Percentiles rank a stretch among this genome's conserved stretches.
phyloP scores from a whole-genome alignment of 2,797 vertebrate species.

The Pantherophis vulpinus region DNA sequence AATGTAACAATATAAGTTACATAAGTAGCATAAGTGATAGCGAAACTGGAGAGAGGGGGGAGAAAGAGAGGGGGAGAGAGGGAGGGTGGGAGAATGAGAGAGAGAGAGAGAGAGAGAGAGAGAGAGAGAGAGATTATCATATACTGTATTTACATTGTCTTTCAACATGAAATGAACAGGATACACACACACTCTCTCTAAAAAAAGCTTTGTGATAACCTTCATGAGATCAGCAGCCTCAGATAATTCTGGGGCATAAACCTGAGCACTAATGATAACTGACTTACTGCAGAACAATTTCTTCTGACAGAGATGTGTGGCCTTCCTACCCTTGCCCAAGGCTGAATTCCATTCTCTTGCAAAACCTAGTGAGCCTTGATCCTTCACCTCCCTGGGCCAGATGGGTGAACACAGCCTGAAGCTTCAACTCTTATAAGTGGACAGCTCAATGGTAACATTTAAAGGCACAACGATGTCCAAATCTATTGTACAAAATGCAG shows the following conservation, averaged over 20 bases:
- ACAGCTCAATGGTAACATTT: slow-evolving; percentile 10
- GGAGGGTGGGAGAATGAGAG: too few species aligned
- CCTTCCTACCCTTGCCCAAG: slow-evolving; percentile 7
- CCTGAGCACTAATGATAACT: background rate
- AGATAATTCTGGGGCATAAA: background rate
- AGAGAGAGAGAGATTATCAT: background rate
- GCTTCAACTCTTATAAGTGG: slow-evolving; percentile 26
- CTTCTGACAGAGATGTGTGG: background rate
- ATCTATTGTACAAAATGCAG: background rate
- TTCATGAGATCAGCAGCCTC: background rate
- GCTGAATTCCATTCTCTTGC: background rate
- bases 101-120: background rate
- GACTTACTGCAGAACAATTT: background rate
- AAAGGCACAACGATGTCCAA: background rate
- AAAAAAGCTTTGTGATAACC: background rate
- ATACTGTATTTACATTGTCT: background rate
- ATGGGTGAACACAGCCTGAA: slow-evolving; percentile 22
- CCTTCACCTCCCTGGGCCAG: slow-evolving; percentile 27
- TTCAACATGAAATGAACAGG: background rate
- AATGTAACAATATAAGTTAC: background rate
- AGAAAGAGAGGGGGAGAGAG: too few species aligned
- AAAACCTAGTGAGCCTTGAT: background rate
- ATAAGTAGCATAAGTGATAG: background rate
- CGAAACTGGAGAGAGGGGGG: background rate
- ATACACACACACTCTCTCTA: rapidly evolving